phyloP scores from a whole-genome alignment of 2,888 invertebrate species.

The Agrotis ipsilon region DNA sequence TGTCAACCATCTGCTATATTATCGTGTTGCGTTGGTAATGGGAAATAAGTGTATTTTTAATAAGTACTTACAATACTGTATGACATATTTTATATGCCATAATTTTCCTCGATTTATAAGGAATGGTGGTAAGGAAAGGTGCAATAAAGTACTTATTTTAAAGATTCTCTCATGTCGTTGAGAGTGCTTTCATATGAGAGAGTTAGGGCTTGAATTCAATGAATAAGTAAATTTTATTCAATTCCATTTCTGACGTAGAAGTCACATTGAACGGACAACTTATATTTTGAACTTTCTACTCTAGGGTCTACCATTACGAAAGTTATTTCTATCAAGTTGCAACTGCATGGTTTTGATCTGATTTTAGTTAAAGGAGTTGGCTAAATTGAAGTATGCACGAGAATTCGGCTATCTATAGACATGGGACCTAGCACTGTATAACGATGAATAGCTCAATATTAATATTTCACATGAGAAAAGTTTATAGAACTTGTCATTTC shows the following conservation, averaged over 20 bases:
- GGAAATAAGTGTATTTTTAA: slow-evolving; percentile 8
- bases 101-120: slow-evolving; percentile 9
- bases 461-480: too few species aligned
- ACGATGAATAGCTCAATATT: too few species aligned
- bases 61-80: background rate
- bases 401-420: too few species aligned
- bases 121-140: slow-evolving; percentile 14
- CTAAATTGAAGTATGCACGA: too few species aligned
- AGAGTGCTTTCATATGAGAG: slow-evolving; percentile 34
- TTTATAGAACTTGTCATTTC: too few species aligned
- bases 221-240: slow-evolving; percentile 68
- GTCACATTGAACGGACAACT: slow-evolving; percentile 56
- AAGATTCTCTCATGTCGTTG: slow-evolving; percentile 13
- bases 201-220: slow-evolving; percentile 56
- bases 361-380: slow-evolving; percentile 29
- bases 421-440: too few species aligned
- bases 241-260: slow-evolving; percentile 60
- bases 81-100: background rate
- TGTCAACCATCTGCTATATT: slow-evolving; percentile 59
- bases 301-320: slow-evolving; percentile 52
- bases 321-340: slow-evolving; percentile 57
- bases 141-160: slow-evolving; percentile 16
- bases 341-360: slow-evolving; percentile 51
- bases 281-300: slow-evolving; percentile 58
- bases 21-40: slow-evolving; percentile 26